Evolutionary conservation across 1,140 invertebrate species (phyloP), one percentile per base, ranked within the genome.

Genomic region (Lucilia cuprina): DNA sequence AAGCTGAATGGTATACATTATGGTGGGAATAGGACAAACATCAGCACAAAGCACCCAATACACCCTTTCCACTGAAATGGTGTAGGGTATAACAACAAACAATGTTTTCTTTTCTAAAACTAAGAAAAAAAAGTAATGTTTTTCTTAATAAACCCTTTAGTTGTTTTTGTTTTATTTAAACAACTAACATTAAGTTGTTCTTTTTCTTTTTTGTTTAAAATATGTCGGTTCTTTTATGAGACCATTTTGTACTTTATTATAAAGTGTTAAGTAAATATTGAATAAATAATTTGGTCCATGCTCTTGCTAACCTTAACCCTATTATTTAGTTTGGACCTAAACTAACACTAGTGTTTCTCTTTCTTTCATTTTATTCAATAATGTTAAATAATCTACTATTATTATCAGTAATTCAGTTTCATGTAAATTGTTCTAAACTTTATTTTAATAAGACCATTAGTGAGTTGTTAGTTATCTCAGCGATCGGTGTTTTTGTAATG

Each of bases 401-500:
- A 41, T 8, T 41, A 41, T 5, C 41, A 41, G 2, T 41, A 41
- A 41, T 41, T 41, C 41, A 41, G 41, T 30, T 30, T 30, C 25
- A 30, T 30, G 25, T 30, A 41, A 41, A 41, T 60, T 60, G 14
- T 14, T 60, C 65, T 70, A 70, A 9, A 70, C n/a, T 70, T 70
- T 70, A 12, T 19, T 21, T 70, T 70, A 70, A 70, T 70, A 70
- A 70, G 65, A 25, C 65, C 65, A 70, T 70, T 70, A 70, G 65
- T 70, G 7, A 21, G 10, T 30, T 30, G 65, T 4, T 70, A 21
- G 17, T n/a, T n/a, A 1, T n/a, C 14, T 60, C 5, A n/a, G 0
- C 19, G 65, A 5, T 70, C 65, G 65, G 65, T 70, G 19, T 70
- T 55, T 70, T n/a, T 21, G 65, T 17, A 14, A 17, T 25, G 8